Percentiles rank a stretch among this genome's conserved stretches.
Evolutionary conservation across 2,797 vertebrate genomes (phyloP).

Genomic region (Coregonus ussuriensis): DNA sequence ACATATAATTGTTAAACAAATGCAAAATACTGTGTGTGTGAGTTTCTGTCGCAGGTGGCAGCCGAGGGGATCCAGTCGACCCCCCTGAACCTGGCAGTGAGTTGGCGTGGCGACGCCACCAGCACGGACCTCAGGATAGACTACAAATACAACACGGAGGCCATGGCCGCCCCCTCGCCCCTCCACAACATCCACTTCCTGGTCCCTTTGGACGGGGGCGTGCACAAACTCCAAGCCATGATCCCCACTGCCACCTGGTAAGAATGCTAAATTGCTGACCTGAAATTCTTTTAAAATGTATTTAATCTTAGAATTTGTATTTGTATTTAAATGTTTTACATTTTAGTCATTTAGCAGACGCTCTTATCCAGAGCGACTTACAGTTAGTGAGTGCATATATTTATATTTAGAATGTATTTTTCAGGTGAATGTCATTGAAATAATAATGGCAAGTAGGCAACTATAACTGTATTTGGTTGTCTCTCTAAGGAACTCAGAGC

Average conservation of each 20-base stretch:
- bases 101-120: conserved; percentile 88
- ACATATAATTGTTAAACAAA: too few species aligned
- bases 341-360: background rate
- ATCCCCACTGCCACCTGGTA: conserved; percentile 95
- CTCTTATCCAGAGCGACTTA: too few species aligned
- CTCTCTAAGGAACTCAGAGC: conserved; percentile 87
- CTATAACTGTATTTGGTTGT: background rate
- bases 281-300: background rate
- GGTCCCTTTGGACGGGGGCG: conserved; percentile 88
- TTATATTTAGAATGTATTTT: background rate
- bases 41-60: conserved; percentile 80
- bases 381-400: too few species aligned
- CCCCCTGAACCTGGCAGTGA: conserved; percentile 94
- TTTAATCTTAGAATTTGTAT: background rate
- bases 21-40: background rate
- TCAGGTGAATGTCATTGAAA: background rate
- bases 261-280: conserved; percentile 23
- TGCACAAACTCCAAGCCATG: conserved; percentile 90
- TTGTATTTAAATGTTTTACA: background rate
- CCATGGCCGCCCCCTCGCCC: conserved; percentile 87
- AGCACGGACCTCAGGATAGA: conserved; percentile 96
- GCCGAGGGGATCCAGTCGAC: conserved; percentile 94
- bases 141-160: conserved; percentile 94
- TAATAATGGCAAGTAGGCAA: background rate
- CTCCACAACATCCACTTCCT: conserved; percentile 94